A percentile compares a stretch with the other conserved stretches of the same genome.
These are phyloP conservation scores for Scylla paramamosain DNA, from an alignment of 1,140 invertebrate species.

Conservation along the genomic window DNA sequence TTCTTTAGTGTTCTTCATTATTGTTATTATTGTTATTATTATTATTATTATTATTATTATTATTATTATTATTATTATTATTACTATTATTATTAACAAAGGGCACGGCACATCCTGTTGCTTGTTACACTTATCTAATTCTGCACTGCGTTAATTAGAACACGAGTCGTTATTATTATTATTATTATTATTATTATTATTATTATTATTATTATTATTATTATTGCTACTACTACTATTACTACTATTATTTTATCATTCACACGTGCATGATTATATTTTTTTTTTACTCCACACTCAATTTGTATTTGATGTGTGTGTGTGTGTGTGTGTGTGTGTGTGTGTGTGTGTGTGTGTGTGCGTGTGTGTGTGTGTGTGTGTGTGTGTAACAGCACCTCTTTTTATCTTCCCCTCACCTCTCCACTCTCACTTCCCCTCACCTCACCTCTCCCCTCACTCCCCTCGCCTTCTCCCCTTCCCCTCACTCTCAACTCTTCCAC, in stretches of 20 bases:
- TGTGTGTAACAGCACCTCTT: not conserved
- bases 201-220: slow-evolving; percentile 13
- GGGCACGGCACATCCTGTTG: not conserved
- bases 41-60: slow-evolving; percentile 21
- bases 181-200: slow-evolving; percentile 26
- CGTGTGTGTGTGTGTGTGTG: slow-evolving; percentile 37
- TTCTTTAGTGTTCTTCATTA: not conserved
- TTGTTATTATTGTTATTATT: not conserved
- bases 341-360: slow-evolving; percentile 46
- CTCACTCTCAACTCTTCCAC: not conserved
- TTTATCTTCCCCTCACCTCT: too few species aligned
- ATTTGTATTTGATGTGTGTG: slow-evolving; percentile 15
- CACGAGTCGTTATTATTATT: not conserved
- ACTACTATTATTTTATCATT: not conserved
- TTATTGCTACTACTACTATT: not conserved
- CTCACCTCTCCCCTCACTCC: not conserved
- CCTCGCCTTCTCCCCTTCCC: not conserved
- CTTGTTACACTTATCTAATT: not conserved
- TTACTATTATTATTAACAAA: not conserved
- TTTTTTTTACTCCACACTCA: too few species aligned
- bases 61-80: slow-evolving; percentile 15
- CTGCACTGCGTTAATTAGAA: not conserved
- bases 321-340: slow-evolving; percentile 46
- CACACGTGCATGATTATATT: not conserved
- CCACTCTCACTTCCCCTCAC: not conserved